Evolutionary conservation across 2,888 invertebrate genomes (phyloP), one percentile per base, ranked within the genome.

Genomic region (Brachylomia viminalis): DNA sequence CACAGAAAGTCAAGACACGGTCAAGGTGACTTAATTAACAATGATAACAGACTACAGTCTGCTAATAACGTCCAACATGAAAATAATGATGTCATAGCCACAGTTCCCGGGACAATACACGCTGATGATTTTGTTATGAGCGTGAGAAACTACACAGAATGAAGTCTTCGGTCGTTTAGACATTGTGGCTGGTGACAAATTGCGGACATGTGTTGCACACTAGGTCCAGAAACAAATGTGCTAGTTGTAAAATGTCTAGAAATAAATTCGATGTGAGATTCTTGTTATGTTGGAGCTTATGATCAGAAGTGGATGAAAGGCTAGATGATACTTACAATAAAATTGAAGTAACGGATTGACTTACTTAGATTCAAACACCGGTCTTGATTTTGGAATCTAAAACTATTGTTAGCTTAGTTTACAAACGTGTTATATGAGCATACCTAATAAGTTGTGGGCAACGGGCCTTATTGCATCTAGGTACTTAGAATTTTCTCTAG

Each of bases 41-140:
- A 79, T 67, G 54, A 56, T 59, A 64, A 20, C 33, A 79, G n/a
- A 3, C 17, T n/a, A n/a, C 8, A 54, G 54, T 15, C 17, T 56
- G 47, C n/a, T 65, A 70, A 52, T 68, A 33, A 71, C 23, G 47
- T 52, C 27, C 13, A 47, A 47, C 69, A 72, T 65, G 11, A 73
- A 47, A 54, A 74, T 65, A 86, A 83, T 77, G 71, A 77, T 83
- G 83, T 83, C 73, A 86, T 73, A 83, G 62, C 45, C 47, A 42
- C 33, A 49, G 75, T 45, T 62, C 54, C 47, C 52, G 71, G 20
- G 72, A 72, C 72, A 81, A 85, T 76, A 82, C 45, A 86, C 27
- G 58, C 56, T 69, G 38, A 65, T 62, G 27, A 78, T 71, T 78
- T 77, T 64, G 54, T 83, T 86, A 86, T 78, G 64, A 86, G 64